Evolutionary conservation across 1,140 invertebrate species (phyloP).

Genomic region (Halictus rubicundus): DNA sequence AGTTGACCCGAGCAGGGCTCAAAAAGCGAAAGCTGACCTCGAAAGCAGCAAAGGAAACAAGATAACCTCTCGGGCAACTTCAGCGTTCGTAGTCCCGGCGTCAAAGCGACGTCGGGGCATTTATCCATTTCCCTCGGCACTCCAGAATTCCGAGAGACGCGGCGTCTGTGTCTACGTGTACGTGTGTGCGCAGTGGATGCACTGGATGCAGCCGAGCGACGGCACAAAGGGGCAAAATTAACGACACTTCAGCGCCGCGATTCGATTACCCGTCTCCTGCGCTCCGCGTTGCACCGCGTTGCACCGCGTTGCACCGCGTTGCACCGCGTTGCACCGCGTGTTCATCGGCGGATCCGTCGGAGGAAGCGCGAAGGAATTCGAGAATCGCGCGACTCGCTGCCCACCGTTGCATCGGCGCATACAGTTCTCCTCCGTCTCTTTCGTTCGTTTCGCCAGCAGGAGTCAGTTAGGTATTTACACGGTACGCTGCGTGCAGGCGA

Average conservation of each 20-base stretch:
- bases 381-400: background rate
- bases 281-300: too few species aligned
- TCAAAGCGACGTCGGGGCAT: background rate
- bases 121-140: slow-evolving; percentile 1
- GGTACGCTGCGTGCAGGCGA: slow-evolving; percentile 48
- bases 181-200: too few species aligned
- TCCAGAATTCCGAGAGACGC: background rate
- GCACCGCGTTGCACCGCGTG: background rate
- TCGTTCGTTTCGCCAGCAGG: background rate
- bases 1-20: background rate
- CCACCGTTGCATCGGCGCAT: background rate
- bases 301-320: background rate
- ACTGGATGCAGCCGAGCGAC: background rate
- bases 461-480: slow-evolving; percentile 58
- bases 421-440: slow-evolving; percentile 24
- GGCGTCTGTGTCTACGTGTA: background rate
- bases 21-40: background rate
- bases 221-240: slow-evolving; percentile 18
- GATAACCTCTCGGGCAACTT: background rate
- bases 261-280: slow-evolving; percentile 4
- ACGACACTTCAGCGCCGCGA: background rate
- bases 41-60: background rate
- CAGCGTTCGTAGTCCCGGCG: background rate
- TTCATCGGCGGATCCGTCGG: background rate
- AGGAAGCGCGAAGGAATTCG: slow-evolving; percentile 20